Percentiles rank a stretch among this genome's conserved stretches.
Evolutionary conservation across 2,797 vertebrate genomes (phyloP).

Genomic region (Molossus alvarezi): DNA sequence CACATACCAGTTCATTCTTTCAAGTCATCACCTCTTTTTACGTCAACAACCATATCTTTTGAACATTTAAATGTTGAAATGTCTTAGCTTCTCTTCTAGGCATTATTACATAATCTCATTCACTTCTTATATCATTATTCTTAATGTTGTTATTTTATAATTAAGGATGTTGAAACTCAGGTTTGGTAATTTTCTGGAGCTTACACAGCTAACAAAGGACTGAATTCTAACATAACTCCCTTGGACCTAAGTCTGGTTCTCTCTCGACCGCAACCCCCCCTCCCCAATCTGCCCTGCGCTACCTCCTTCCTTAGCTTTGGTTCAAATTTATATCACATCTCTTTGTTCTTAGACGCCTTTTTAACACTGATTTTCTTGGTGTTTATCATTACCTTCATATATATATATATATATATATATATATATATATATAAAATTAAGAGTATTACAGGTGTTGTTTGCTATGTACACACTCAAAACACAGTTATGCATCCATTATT

Average conservation of each 20-base stretch:
- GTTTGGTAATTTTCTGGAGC: neutral
- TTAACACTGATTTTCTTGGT: neutral
- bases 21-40: neutral
- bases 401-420: too few relatives aligned
- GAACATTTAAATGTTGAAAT: neutral
- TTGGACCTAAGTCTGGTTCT: neutral
- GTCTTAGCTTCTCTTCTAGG: neutral
- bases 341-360: conserved; percentile 19
- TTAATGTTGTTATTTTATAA: neutral
- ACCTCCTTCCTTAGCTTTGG: neutral
- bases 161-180: neutral
- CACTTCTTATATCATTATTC: neutral
- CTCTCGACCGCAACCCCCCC: neutral
- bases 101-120: neutral
- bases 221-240: neutral
- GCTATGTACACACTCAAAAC: neutral
- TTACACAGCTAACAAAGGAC: neutral
- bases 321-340: neutral
- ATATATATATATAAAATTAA: neutral
- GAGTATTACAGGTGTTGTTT: neutral
- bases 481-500: conserved; percentile 16
- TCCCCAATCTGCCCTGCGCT: neutral
- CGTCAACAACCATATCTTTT: neutral
- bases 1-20: neutral
- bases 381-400: neutral